These are phyloP conservation scores for Saimiri boliviensis DNA, from an alignment of 2,113 vertebrate species.

Conservation along the genomic window DNA sequence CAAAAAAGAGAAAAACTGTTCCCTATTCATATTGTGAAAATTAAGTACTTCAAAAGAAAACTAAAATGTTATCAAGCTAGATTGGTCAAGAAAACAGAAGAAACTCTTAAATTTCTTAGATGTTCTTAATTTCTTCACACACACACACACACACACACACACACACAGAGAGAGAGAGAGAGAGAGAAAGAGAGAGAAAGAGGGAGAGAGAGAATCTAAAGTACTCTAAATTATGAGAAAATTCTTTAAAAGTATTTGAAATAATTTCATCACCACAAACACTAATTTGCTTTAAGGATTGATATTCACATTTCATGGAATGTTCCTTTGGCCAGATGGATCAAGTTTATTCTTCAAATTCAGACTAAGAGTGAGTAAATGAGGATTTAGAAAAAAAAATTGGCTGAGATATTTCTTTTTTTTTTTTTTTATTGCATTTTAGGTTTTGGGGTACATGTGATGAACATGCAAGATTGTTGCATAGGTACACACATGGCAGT, in stretches of 20 bases:
- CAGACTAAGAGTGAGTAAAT: background rate
- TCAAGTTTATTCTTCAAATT: background rate
- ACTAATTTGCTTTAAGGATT: background rate
- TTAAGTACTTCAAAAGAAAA: constrained; percentile 31
- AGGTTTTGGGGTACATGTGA: no score
- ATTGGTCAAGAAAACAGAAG: background rate
- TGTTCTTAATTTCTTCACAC: constrained; percentile 7
- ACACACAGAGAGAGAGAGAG: background rate
- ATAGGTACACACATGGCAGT: no score
- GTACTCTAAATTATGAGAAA: background rate
- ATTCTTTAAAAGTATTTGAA: background rate
- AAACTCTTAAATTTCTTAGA: background rate
- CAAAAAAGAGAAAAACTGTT: background rate
- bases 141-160: background rate
- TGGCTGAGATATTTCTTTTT: background rate
- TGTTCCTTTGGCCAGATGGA: background rate
- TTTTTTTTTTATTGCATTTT: no score
- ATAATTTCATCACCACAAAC: background rate
- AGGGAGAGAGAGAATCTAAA: background rate
- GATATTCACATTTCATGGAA: background rate
- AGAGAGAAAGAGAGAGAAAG: background rate
- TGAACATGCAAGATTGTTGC: no score
- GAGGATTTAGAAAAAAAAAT: background rate
- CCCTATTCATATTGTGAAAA: background rate
- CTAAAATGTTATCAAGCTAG: background rate